Base-by-base conservation (phyloP, 2,113 vertebrate species). In the Ramphastos sulfuratus region DNA sequence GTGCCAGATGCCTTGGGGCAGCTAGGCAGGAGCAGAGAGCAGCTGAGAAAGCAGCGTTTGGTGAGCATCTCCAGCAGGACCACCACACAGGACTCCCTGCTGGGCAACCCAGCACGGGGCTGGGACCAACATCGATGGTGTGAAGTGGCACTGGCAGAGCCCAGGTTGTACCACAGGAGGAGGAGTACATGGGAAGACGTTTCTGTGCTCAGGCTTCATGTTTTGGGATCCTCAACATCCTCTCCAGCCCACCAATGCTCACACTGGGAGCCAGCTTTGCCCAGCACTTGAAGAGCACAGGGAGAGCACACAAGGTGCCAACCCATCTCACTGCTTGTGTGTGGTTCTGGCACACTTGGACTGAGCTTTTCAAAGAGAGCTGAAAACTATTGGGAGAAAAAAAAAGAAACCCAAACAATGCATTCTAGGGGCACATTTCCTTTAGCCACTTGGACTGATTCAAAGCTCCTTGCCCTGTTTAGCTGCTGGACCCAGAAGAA, bases 61-160 rank as follows among this genome's bases (percentile, higher is more conserved):
- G 10, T 1, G 5, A 87, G 67, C 30, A 15, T 4, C 54, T 27
- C 70, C 33, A 44, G 66, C 6, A 9, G 3, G 1, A 35, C 56
- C 59, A 12, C 1, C 0, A 37, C 18, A 0, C 2, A 1, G 30
- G n/a, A 39, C 23, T 9, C 52, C 33, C 56, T 30, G 25, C 12
- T 3, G 3, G 27, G 46, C 61, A 70, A 42, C 4, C 54, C n/a
- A 10, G 66, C 1, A 3, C 1, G 0, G 39, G 37, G 24, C 54
- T 76, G 80, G 64, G 58, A 72, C 15, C 42, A 20, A 23, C 0
- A 18, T 35, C 11, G 44, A 8, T 4, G 37, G 12, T 5, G 37
- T 2, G 24, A 61, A 24, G 35, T 0, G 5, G 20, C 0, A 1
- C 64, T 69, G 69, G 24, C 39, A 81, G 56, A 74, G 70, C 27